A percentile compares a stretch with the other conserved stretches of the same genome.
Conservation (phyloP, 2,113 vertebrate genomes). For the Promerops cafer region DNA sequence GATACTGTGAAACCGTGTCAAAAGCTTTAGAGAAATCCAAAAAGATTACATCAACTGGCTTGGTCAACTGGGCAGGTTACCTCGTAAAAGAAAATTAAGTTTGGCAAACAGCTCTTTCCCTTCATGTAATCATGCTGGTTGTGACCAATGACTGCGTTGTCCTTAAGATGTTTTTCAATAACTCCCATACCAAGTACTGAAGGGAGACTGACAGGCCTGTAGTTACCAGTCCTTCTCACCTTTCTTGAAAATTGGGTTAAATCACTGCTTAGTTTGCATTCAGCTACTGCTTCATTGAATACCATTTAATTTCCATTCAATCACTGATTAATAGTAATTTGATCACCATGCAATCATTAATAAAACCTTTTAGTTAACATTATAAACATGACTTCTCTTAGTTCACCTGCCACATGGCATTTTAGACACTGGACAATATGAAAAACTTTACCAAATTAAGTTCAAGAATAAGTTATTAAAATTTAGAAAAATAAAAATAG, state of each 20-base stretch:
- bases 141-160: fast-evolving
- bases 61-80: background rate
- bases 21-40: background rate
- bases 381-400: background rate
- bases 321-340: background rate
- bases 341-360: background rate
- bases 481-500: background rate
- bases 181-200: background rate
- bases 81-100: background rate
- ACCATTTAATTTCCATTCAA: background rate
- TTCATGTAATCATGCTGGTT: background rate
- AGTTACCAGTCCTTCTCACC: background rate
- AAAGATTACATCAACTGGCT: background rate
- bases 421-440: background rate
- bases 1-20: background rate
- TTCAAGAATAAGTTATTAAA: background rate
- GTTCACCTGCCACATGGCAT: background rate
- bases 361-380: background rate
- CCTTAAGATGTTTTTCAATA: background rate
- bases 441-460: background rate
- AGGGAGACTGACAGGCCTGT: background rate
- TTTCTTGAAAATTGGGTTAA: background rate
- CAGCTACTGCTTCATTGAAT: background rate
- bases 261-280: background rate
- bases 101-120: background rate